These are phyloP conservation scores for Seira musarum DNA, from an alignment of 2,888 invertebrate genomes.

Conservation along the genomic window DNA sequence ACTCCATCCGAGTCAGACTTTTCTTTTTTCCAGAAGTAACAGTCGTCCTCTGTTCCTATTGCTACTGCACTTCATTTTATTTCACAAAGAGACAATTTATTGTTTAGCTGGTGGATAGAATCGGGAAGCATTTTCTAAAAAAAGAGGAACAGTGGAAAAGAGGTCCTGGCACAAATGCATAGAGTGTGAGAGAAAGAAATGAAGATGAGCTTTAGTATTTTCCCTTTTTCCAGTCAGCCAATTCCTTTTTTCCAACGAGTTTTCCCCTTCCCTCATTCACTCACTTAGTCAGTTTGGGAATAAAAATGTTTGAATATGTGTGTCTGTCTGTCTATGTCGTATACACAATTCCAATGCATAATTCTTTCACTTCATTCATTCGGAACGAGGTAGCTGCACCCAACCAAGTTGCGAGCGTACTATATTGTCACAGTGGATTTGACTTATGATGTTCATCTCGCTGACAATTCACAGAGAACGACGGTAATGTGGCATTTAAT, in stretches of 20 bases:
- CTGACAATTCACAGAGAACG: not conserved
- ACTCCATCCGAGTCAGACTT: too few species aligned
- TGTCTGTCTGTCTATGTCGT: slow-evolving; percentile 25
- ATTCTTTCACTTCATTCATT: slow-evolving; percentile 8
- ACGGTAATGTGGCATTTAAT: not conserved
- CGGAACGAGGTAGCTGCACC: not conserved
- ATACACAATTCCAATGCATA: not conserved
- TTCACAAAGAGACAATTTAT: slow-evolving; percentile 7
- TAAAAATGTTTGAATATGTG: not conserved
- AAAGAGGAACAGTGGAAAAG: not conserved
- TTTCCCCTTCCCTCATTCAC: slow-evolving; percentile 7
- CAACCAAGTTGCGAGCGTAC: too few species aligned
- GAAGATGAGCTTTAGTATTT: slow-evolving; percentile 7
- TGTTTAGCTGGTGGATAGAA: slow-evolving; percentile 3
- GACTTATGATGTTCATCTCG: not conserved
- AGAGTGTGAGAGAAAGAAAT: not conserved
- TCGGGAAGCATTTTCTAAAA: not conserved
- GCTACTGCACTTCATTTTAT: not conserved
- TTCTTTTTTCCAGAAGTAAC: not conserved
- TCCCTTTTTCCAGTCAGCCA: not conserved
- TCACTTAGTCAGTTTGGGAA: not conserved
- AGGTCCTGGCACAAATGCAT: not conserved
- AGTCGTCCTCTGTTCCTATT: not conserved
- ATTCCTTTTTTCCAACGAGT: too few species aligned
- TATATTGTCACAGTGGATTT: not conserved